These are phyloP conservation scores for Eulacestoma nigropectus DNA, from an alignment of 2,113 vertebrate genomes.

Conservation along the genomic window DNA sequence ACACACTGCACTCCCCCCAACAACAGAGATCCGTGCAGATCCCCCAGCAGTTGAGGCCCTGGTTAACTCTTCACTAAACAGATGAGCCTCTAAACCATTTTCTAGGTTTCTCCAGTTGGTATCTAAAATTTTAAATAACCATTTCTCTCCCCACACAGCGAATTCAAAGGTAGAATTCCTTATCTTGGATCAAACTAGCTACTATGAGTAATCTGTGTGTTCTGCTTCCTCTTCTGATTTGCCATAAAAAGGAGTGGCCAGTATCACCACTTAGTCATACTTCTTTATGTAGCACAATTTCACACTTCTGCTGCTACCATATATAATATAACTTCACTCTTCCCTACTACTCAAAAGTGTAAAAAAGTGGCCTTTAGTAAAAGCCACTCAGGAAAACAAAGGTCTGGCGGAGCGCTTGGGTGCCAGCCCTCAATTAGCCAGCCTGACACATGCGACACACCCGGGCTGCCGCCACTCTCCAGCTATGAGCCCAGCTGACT, in stretches of 20 bases:
- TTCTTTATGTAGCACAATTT: not conserved
- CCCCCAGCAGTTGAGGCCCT: not conserved
- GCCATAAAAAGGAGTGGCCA: not conserved
- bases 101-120: not conserved
- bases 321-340: not conserved
- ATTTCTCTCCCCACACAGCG: not conserved
- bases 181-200: not conserved
- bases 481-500: not conserved
- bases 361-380: not conserved
- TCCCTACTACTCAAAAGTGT: not conserved
- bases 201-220: not conserved
- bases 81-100: not conserved
- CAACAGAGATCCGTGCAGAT: not conserved
- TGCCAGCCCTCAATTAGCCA: not conserved
- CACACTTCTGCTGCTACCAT: not conserved
- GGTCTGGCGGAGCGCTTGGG: fast-evolving
- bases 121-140: not conserved
- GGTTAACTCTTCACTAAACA: not conserved
- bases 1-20: not conserved
- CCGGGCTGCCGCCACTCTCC: not conserved
- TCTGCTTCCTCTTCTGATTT: not conserved
- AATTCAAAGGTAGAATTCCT: not conserved
- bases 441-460: not conserved
- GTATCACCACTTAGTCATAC: not conserved
- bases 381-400: not conserved